Evolutionary conservation across 2,888 invertebrate species (phyloP).

Genomic region (Chrysina gloriosa): DNA sequence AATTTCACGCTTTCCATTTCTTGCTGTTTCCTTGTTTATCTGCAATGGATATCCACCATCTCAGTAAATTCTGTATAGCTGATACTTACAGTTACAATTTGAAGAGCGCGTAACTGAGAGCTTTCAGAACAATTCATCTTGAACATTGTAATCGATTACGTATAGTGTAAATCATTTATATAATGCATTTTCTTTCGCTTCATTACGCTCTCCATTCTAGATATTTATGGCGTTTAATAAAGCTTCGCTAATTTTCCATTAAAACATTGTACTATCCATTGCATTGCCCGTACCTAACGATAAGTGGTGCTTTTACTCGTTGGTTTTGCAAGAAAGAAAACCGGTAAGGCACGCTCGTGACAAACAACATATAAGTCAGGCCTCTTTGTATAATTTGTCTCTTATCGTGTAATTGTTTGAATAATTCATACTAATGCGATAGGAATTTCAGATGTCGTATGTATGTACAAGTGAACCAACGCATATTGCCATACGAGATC

Average conservation of each 20-base stretch:
- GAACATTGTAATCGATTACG: too few relatives aligned
- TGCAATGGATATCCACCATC: too few relatives aligned
- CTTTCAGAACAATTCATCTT: too few relatives aligned
- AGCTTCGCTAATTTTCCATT: slow-evolving; percentile 20
- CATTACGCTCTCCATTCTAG: background rate
- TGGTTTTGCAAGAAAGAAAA: slow-evolving; percentile 43
- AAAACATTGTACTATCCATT: slow-evolving; percentile 2
- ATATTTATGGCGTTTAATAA: slow-evolving; percentile 17
- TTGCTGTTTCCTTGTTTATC: too few relatives aligned
- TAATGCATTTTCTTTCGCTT: background rate
- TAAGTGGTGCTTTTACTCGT: background rate
- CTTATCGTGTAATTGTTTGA: slow-evolving; percentile 65
- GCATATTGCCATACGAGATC: slow-evolving; percentile 22
- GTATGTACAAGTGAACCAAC: slow-evolving; percentile 45
- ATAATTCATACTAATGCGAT: slow-evolving; percentile 63
- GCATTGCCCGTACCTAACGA: background rate
- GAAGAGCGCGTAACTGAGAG: too few relatives aligned
- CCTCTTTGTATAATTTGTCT: slow-evolving; percentile 64
- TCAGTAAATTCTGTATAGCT: too few relatives aligned
- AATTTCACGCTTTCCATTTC: too few relatives aligned
- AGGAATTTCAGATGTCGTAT: slow-evolving; percentile 51
- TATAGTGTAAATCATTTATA: too few relatives aligned
- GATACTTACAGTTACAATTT: too few relatives aligned
- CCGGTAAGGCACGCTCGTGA: slow-evolving; percentile 60
- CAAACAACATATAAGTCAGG: slow-evolving; percentile 62